Percentiles rank a stretch among this genome's conserved stretches.
These are phyloP conservation scores for Drosophila novamexicana DNA, from an alignment of 1,140 invertebrate genomes.

Conservation along the genomic window DNA sequence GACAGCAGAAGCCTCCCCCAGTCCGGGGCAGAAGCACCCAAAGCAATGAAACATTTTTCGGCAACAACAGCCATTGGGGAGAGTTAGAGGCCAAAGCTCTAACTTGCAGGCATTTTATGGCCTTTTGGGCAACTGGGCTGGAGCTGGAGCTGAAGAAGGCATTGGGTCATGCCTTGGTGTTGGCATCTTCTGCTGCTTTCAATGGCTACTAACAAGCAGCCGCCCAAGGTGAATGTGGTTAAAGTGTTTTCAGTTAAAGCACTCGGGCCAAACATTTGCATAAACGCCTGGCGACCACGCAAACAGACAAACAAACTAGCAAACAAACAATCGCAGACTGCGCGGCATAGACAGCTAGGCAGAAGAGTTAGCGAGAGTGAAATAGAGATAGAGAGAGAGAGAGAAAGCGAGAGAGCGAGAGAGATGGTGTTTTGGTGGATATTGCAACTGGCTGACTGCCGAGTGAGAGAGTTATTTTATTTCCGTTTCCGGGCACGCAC, in stretches of 20 bases:
- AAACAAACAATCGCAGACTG: slow-evolving; percentile 33
- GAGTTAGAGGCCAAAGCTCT: slow-evolving; percentile 55
- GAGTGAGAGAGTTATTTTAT: slow-evolving; percentile 74
- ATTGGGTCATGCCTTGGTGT: slow-evolving; percentile 11
- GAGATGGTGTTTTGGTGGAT: slow-evolving; percentile 34
- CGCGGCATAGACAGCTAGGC: not conserved
- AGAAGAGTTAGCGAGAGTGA: not conserved
- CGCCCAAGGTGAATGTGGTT: slow-evolving; percentile 79
- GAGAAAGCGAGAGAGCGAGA: not conserved
- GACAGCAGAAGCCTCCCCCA: slow-evolving; percentile 26
- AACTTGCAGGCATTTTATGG: slow-evolving; percentile 81
- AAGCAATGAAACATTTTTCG: slow-evolving; percentile 79
- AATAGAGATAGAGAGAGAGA: slow-evolving; percentile 12
- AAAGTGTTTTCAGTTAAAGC: slow-evolving; percentile 80
- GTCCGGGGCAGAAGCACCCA: slow-evolving; percentile 28
- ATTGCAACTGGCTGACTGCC: slow-evolving; percentile 54
- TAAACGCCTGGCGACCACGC: slow-evolving; percentile 61
- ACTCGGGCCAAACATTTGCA: slow-evolving; percentile 73
- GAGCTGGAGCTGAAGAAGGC: slow-evolving; percentile 2
- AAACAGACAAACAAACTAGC: slow-evolving; percentile 23
- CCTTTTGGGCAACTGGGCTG: slow-evolving; percentile 59
- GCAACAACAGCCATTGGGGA: slow-evolving; percentile 60
- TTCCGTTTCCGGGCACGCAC: slow-evolving; percentile 75
- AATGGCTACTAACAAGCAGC: slow-evolving; percentile 78
- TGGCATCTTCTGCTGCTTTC: slow-evolving; percentile 61